Base-by-base conservation (phyloP, 2,797 vertebrate genomes). In the Sebastes glaucus region DNA sequence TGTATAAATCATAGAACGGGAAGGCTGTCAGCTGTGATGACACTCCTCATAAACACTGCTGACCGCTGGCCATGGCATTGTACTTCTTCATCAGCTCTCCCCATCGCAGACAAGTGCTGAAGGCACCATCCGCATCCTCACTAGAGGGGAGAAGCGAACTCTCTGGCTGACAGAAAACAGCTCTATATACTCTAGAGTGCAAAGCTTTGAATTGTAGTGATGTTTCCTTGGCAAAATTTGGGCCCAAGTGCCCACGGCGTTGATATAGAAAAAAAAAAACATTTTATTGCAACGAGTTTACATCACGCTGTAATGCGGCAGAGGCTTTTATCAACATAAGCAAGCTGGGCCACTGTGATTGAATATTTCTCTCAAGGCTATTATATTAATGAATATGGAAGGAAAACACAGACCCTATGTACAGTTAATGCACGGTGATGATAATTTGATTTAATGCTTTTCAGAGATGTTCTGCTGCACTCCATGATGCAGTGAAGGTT, bases 21-120 rank as follows among this genome's bases (percentile, higher is more conserved):
- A 89, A 70, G 74, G 78, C 92, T 93, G 90, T 95, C 94, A 93
- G 86, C 81, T 25, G 42, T 76, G 82, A 92, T 92, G 93, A 92
- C 92, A 91, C 84, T 90, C 86, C 87, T 94, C 92, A 94, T 95
- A 95, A 95, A 95, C 94, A 91, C 89, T 81, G 83, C 90, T 94
- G 94, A 94, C 93, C 92, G 82, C 86, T 87, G 87, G 91, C 88
- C 93, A 84, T 84, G 80, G 85, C 88, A 83, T 83, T 88, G 87
- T 87, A 92, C 91, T 93, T 93, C 94, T 92, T 92, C 91, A 94
- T 93, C 87, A 90, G 81, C 82, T 66, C 75, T 80, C 65, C 52
- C 81, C 85, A 89, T 88, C 84, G 72, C 71, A 83, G 88, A 85
- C 78, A 71, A 90, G 84, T 38, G 87, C 85, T 85, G 79, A 82